Conservation (phyloP, 1,140 invertebrate species). For the Micrasema minimum region DNA sequence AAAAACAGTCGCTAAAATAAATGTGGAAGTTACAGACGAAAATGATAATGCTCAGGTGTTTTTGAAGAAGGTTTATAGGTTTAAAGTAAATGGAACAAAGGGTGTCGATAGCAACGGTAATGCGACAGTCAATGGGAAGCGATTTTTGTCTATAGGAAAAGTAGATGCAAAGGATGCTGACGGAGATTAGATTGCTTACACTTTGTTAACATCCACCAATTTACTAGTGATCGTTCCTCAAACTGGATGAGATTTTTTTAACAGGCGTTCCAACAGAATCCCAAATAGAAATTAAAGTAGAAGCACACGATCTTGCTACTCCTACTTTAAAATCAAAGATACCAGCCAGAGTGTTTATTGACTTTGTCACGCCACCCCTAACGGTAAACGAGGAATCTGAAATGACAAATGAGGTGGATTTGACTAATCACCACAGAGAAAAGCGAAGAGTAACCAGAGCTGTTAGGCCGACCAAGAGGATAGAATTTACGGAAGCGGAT, state of each 20-base stretch:
- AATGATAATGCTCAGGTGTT: constrained; percentile 93
- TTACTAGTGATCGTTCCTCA: constrained; percentile 89
- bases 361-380: constrained; percentile 73
- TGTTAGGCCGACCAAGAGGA: constrained; percentile 89
- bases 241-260: constrained; percentile 87
- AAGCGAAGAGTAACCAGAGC: constrained; percentile 87
- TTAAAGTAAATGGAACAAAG: constrained; percentile 74
- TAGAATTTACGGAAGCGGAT: constrained; percentile 91
- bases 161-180: constrained; percentile 87
- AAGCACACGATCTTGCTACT: constrained; percentile 83
- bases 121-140: constrained; percentile 72
- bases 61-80: constrained; percentile 79
- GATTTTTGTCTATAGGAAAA: constrained; percentile 83
- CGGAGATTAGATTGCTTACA: constrained; percentile 87
- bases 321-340: constrained; percentile 75
- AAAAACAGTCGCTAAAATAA: constrained; percentile 77
- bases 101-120: constrained; percentile 65
- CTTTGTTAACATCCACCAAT: constrained; percentile 80
- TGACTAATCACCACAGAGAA: constrained; percentile 71
- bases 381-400: constrained; percentile 58
- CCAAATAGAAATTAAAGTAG: constrained; percentile 76
- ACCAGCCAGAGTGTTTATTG: constrained; percentile 79
- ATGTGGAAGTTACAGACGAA: constrained; percentile 81
- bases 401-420: constrained; percentile 68
- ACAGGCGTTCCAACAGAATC: constrained; percentile 78